Percentiles rank a stretch among this genome's conserved stretches.
phyloP scores from a whole-genome alignment of 2,113 vertebrate genomes.

The Artemisiospiza belli region DNA sequence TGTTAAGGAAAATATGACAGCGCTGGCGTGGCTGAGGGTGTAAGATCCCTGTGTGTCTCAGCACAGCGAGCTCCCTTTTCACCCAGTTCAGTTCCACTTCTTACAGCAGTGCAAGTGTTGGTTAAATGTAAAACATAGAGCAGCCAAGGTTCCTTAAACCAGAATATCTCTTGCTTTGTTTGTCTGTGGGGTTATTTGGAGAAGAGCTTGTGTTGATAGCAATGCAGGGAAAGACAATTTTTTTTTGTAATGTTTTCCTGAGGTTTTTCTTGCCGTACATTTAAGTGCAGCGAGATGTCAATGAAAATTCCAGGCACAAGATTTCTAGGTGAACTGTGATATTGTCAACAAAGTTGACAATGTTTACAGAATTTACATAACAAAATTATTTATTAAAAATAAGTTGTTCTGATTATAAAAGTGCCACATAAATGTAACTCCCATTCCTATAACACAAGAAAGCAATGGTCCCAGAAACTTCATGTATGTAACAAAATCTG shows the following conservation, averaged over 20 bases:
- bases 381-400: neutral
- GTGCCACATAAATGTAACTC: neutral
- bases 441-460: neutral
- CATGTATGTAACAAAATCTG: neutral
- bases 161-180: rapidly evolving
- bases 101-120: neutral
- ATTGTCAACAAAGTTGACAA: neutral
- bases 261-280: neutral
- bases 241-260: neutral
- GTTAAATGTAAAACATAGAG: neutral
- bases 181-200: neutral
- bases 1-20: neutral
- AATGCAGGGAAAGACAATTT: neutral
- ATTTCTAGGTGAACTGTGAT: neutral
- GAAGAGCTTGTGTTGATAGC: neutral
- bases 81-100: neutral
- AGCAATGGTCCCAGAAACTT: neutral
- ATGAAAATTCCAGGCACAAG: neutral
- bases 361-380: neutral
- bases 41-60: neutral
- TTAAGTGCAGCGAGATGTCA: neutral
- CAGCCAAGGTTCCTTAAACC: neutral
- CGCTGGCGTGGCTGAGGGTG: neutral
- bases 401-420: neutral
- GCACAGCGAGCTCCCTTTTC: neutral